Base-by-base conservation (phyloP, 2,888 invertebrate genomes). In the Archaeoteleia sp. region DNA sequence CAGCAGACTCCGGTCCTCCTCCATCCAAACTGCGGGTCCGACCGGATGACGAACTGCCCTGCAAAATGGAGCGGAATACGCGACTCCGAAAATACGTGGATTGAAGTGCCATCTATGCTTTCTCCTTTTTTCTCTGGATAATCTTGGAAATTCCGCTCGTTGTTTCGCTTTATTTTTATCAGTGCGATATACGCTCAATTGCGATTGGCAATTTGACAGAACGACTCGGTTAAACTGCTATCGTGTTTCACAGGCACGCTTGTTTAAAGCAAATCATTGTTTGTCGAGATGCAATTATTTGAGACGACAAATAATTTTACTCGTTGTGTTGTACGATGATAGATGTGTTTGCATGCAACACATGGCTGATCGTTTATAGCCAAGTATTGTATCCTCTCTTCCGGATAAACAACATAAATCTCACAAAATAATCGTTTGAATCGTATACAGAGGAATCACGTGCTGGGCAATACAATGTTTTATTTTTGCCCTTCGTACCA, bases 11-110 rank as follows among this genome's bases (percentile, higher is more conserved):
- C 65, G 61, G 43, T 66, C 55, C 63, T 70, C 67, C 63, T 67
- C 61, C 54, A 45, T 37, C 72, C 69, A 65, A 62, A 69, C 69
- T 67, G 55, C 69, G 74, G 74, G 78, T 80, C 76, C 78, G 73
- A 74, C 79, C 74, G 71, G 75, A 82, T 83, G 83, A 84, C 82
- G 82, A 80, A 84, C 82, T 82, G 79, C 78, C 72, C 73, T 70
- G 75, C 72, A 77, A 80, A 80, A 82, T 78, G 78, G 79, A 81
- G 75, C 78, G 74, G 74, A 81, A 79, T 81, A 74, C 78, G 70
- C 73, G 70, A 73, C 73, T 74, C 68, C 49, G 78, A 78, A 79
- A 81, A 80, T 78, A 79, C 76, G 69, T 66, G 75, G 72, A 79
- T 78, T 74, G 72, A 76, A 76, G 58, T 67, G 62, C 67, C 67